Percentiles rank a stretch among this genome's conserved stretches.
These are phyloP conservation scores for Gadus chalcogrammus DNA, from an alignment of 2,113 vertebrate species.

Conservation along the genomic window DNA sequence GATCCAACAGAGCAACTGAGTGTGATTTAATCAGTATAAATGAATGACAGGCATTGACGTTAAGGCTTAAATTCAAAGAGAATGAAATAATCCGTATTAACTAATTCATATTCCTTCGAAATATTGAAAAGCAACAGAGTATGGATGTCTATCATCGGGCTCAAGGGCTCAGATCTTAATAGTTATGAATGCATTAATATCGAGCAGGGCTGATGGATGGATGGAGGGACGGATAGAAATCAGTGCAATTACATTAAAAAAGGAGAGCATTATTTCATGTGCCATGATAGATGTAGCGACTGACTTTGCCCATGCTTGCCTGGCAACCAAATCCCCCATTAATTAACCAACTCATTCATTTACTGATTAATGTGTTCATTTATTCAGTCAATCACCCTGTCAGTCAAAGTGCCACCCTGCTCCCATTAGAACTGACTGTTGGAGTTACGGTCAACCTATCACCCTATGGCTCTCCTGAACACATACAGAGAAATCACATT, in stretches of 20 bases:
- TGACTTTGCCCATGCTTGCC: neutral
- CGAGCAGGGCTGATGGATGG: constrained; percentile 1
- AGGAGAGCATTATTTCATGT: no score
- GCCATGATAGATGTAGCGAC: neutral
- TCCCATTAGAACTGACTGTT: no score
- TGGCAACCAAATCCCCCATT: neutral
- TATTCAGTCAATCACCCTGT: no score
- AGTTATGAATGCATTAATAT: constrained; percentile 26
- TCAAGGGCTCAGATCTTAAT: neutral
- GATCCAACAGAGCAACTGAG: constrained; percentile 52
- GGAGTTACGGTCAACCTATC: no score
- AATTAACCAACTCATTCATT: neutral
- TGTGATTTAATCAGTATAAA: constrained; percentile 56
- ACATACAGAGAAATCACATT: no score
- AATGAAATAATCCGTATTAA: constrained; percentile 70
- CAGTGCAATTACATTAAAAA: neutral
- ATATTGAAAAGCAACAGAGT: constrained; percentile 47
- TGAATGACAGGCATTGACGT: constrained; percentile 58
- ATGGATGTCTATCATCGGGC: constrained; percentile 54
- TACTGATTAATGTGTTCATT: no score
- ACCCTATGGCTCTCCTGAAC: no score
- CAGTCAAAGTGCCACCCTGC: no score
- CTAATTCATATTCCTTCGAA: constrained; percentile 68
- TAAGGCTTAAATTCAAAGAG: constrained; percentile 62
- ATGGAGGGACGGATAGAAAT: neutral